phyloP scores from a whole-genome alignment of 2,113 vertebrate genomes.

The Lamprologus ornatipinnis region DNA sequence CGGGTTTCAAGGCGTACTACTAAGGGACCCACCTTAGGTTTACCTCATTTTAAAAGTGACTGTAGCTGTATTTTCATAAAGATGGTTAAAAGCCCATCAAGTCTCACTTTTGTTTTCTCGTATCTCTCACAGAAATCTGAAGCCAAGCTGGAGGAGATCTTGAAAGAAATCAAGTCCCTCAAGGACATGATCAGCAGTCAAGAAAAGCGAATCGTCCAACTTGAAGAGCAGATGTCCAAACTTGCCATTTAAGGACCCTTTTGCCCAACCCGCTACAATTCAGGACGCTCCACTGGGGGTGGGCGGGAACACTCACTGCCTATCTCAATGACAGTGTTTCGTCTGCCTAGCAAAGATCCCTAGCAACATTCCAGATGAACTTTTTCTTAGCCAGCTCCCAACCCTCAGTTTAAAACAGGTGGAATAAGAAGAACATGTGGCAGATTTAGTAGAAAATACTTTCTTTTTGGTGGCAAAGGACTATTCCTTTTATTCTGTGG shows the following conservation, averaged over 20 bases:
- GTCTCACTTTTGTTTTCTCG: background rate
- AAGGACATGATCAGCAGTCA: constrained; percentile 91
- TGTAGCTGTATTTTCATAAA: background rate
- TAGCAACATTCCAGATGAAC: constrained; percentile 79
- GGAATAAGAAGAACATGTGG: constrained; percentile 48
- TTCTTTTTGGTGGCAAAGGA: constrained; percentile 65
- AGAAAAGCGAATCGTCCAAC: constrained; percentile 89
- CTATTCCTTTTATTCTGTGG: constrained; percentile 71
- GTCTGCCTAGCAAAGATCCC: constrained; percentile 62
- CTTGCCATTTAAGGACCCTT: constrained; percentile 76
- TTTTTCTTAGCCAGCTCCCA: constrained; percentile 62
- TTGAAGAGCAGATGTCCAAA: constrained; percentile 94
- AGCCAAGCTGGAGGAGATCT: constrained; percentile 90
- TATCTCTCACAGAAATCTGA: constrained; percentile 79
- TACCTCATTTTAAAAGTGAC: background rate
- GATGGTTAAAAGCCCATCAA: background rate
- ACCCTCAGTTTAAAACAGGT: constrained; percentile 64
- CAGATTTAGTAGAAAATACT: constrained; percentile 47
- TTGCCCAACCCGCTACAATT: constrained; percentile 49
- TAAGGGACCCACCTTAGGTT: background rate
- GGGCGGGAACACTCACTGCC: constrained; percentile 69
- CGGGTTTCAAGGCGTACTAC: background rate
- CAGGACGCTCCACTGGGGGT: constrained; percentile 68
- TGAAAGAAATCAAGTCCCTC: constrained; percentile 92
- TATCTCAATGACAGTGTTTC: constrained; percentile 66